A percentile compares a stretch with the other conserved stretches of the same genome.
Evolutionary conservation across 2,888 invertebrate species (phyloP).

Genomic region (Nemapogon koenigi): DNA sequence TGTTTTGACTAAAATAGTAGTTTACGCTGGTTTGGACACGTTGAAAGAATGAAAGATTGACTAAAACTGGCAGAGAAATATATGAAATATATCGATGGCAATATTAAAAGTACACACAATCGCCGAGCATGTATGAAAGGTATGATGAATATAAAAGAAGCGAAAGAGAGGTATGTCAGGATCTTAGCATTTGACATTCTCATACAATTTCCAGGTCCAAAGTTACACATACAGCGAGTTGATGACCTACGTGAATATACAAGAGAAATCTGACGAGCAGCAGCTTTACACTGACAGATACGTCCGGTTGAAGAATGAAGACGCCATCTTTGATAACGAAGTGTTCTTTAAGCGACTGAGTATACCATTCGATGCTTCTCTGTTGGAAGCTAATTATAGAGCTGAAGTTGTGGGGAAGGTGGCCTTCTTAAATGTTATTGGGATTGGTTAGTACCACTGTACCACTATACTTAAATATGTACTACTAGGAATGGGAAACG

Average conservation of each 20-base stretch:
- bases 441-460: slow-evolving; percentile 66
- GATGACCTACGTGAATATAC: slow-evolving; percentile 30
- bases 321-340: slow-evolving; percentile 37
- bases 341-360: slow-evolving; percentile 58
- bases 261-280: slow-evolving; percentile 26
- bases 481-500: too few relatives aligned
- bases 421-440: slow-evolving; percentile 71
- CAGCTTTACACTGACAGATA: slow-evolving; percentile 33
- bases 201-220: slow-evolving; percentile 34
- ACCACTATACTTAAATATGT: too few relatives aligned
- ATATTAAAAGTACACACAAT: too few relatives aligned
- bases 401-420: slow-evolving; percentile 48
- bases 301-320: slow-evolving; percentile 22
- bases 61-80: too few relatives aligned
- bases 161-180: too few relatives aligned
- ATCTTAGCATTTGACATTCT: too few relatives aligned
- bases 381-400: slow-evolving; percentile 68
- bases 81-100: too few relatives aligned
- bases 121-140: too few relatives aligned
- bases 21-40: too few relatives aligned
- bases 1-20: too few relatives aligned
- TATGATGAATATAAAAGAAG: too few relatives aligned
- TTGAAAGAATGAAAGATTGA: too few relatives aligned
- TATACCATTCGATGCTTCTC: slow-evolving; percentile 65
- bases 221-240: slow-evolving; percentile 40